phyloP scores from a whole-genome alignment of 2,797 vertebrate genomes.

The Benthosema pterotum region DNA sequence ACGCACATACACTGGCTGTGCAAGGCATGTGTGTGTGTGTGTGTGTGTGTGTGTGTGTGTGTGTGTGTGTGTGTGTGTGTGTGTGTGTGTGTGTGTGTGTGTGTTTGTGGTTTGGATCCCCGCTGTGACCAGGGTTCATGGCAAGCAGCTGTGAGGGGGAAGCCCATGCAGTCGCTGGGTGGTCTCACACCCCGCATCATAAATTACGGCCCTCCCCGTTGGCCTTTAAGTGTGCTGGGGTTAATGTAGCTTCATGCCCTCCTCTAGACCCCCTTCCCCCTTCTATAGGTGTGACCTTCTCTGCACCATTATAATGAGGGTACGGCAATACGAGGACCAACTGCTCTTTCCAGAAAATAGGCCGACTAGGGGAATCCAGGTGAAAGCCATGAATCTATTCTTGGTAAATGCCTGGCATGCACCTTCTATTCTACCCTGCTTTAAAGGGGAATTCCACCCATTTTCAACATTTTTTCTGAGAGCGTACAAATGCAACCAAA shows the following conservation, averaged over 20 bases:
- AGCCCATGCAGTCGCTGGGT: conserved; percentile 56
- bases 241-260: conserved; percentile 36
- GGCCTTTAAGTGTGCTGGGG: conserved; percentile 45
- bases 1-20: too few relatives aligned
- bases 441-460: too few relatives aligned
- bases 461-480: too few relatives aligned
- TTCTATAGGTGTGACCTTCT: conserved; percentile 18
- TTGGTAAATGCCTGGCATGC: too few relatives aligned
- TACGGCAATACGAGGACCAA: too few relatives aligned
- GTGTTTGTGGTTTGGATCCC: not conserved
- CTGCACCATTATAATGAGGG: not conserved
- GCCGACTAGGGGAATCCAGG: too few relatives aligned
- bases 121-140: conserved; percentile 8
- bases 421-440: too few relatives aligned
- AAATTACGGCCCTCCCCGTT: conserved; percentile 54
- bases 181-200: conserved; percentile 66
- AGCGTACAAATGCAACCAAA: too few relatives aligned
- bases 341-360: too few relatives aligned
- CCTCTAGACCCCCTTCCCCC: conserved; percentile 14
- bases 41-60: not conserved
- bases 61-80: conserved; percentile 10
- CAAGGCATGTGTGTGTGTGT: too few relatives aligned
- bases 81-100: not conserved
- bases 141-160: conserved; percentile 60
- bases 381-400: too few relatives aligned